A percentile compares a stretch with the other conserved stretches of the same genome.
Conservation (phyloP, 2,113 vertebrate genomes). For the Rostratula benghalensis region DNA sequence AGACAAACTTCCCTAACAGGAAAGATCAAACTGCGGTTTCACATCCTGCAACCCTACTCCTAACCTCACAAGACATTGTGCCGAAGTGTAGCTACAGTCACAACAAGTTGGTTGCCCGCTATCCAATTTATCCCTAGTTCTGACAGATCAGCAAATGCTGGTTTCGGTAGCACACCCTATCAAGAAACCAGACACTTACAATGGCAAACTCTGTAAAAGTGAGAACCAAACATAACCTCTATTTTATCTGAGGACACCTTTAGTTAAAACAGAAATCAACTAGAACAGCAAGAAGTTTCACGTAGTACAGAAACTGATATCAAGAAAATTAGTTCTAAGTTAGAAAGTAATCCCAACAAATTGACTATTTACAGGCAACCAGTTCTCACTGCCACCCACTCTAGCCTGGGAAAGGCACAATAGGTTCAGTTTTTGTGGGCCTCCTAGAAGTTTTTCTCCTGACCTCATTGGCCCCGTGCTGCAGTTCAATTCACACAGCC, state of each 20-base stretch:
- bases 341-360: background rate
- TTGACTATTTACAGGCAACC: background rate
- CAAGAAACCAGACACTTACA: background rate
- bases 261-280: background rate
- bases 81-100: background rate
- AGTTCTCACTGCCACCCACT: background rate
- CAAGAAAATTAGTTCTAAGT: background rate
- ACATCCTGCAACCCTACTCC: background rate
- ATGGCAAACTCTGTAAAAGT: background rate
- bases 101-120: background rate
- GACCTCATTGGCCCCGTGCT: background rate
- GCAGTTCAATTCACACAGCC: background rate
- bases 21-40: background rate
- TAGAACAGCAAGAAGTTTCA: background rate
- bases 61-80: background rate
- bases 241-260: background rate
- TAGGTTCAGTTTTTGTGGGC: background rate
- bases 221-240: background rate
- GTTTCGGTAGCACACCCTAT: background rate
- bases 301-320: background rate
- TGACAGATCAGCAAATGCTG: background rate
- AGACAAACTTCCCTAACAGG: background rate
- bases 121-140: background rate
- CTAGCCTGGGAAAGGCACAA: background rate
- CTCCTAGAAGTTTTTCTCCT: background rate